Conservation (phyloP, 2,888 invertebrate species). For the Suillia variegata region DNA sequence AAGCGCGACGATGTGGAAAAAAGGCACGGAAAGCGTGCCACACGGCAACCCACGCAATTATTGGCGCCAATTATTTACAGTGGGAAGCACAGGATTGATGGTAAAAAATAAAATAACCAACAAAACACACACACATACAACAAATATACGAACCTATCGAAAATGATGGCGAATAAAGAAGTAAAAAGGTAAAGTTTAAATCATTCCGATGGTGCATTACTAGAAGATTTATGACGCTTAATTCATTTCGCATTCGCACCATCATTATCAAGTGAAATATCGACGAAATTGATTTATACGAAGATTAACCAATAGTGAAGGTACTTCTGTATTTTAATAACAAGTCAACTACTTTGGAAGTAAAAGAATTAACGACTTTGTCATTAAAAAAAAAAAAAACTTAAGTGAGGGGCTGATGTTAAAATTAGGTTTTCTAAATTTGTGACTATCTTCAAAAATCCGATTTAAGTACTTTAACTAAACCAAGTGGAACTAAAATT, state of each 20-base stretch:
- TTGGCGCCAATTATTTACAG: constrained; percentile 30
- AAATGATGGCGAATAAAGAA: constrained; percentile 19
- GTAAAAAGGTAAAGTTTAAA: neutral
- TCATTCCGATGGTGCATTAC: neutral
- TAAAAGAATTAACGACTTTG: too few species aligned
- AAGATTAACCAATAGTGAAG: too few species aligned
- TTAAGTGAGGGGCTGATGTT: too few species aligned
- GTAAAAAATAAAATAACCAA: neutral
- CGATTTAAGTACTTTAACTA: too few species aligned
- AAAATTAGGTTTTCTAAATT: too few species aligned
- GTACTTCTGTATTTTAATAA: too few species aligned
- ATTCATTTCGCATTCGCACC: constrained; percentile 11
- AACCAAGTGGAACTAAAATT: too few species aligned
- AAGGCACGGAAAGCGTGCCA: neutral
- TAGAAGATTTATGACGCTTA: constrained; percentile 10
- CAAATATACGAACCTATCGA: too few species aligned
- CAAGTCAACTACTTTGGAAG: too few species aligned
- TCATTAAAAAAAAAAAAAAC: too few species aligned
- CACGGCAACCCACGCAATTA: constrained; percentile 28
- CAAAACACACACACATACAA: neutral
- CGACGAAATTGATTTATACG: neutral
- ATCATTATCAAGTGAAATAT: neutral
- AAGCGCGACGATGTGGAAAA: too few species aligned
- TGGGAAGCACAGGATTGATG: constrained; percentile 1
- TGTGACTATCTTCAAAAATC: too few species aligned